Conservation (phyloP, 2,888 invertebrate species). For the Parthenolecanium corni region DNA sequence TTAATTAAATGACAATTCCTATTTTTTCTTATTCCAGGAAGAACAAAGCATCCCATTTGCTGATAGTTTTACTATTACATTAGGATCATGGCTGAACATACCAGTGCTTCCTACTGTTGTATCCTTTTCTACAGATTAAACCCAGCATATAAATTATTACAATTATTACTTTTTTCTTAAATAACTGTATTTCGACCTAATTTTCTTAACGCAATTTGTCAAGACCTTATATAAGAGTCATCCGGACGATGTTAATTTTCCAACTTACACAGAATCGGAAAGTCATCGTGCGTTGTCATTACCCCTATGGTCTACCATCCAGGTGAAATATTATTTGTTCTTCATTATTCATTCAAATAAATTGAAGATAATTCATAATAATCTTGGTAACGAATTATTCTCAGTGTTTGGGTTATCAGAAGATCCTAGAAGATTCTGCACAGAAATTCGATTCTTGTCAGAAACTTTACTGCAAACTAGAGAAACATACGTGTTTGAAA, state of each 20-base stretch:
- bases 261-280: background rate
- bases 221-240: slow-evolving; percentile 9
- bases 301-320: slow-evolving; percentile 65
- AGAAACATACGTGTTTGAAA: slow-evolving; percentile 54
- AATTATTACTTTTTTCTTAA: background rate
- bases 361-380: slow-evolving; percentile 10
- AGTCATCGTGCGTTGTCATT: slow-evolving; percentile 50
- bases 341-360: no score
- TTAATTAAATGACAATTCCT: no score
- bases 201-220: background rate
- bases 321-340: slow-evolving; percentile 37
- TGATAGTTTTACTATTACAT: slow-evolving; percentile 80
- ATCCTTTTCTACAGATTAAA: slow-evolving; percentile 46
- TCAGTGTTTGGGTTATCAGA: slow-evolving; percentile 47
- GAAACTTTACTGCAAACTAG: slow-evolving; percentile 47
- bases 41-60: slow-evolving; percentile 44
- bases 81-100: slow-evolving; percentile 84
- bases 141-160: background rate
- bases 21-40: slow-evolving; percentile 11
- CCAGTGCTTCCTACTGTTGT: slow-evolving; percentile 82
- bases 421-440: slow-evolving; percentile 56
- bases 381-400: slow-evolving; percentile 23
- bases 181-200: background rate
- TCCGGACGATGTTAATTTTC: background rate
- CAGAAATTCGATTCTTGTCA: slow-evolving; percentile 64